phyloP scores from a whole-genome alignment of 2,888 invertebrate species.

The Agriopis leucophaearia region DNA sequence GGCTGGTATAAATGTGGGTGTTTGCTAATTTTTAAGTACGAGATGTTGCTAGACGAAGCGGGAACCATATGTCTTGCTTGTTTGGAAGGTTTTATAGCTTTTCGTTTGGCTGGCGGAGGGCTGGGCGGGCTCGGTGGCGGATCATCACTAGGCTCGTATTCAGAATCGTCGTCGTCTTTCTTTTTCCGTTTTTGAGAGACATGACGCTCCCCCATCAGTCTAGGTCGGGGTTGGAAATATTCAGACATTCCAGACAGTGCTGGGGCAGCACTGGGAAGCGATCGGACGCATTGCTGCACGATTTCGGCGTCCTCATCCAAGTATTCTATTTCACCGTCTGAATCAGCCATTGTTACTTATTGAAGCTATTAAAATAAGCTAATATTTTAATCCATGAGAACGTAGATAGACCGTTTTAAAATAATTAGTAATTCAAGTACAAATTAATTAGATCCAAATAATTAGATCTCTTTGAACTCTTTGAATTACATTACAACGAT shows the following conservation, averaged over 20 bases:
- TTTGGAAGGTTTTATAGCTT: slow-evolving; percentile 9
- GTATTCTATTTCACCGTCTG: slow-evolving; percentile 76
- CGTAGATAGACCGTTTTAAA: no score
- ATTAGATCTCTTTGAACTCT: no score
- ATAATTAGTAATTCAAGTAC: no score
- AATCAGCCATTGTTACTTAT: slow-evolving; percentile 57
- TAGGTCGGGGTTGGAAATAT: slow-evolving; percentile 24
- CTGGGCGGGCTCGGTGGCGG: slow-evolving; percentile 50
- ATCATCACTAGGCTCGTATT: slow-evolving; percentile 71
- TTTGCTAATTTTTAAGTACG: slow-evolving; percentile 8
- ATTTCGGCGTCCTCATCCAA: slow-evolving; percentile 81
- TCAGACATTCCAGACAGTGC: background rate
- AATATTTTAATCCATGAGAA: background rate
- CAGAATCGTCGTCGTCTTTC: slow-evolving; percentile 72
- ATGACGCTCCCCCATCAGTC: slow-evolving; percentile 60
- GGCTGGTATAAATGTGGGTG: background rate
- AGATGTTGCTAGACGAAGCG: background rate
- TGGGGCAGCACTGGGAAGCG: slow-evolving; percentile 20
- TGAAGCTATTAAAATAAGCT: background rate
- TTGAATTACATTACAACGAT: no score
- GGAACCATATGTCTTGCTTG: background rate
- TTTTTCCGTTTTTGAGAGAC: slow-evolving; percentile 52
- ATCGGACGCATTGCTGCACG: slow-evolving; percentile 74
- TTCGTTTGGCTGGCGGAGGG: slow-evolving; percentile 46
- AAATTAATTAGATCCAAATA: no score